Evolutionary conservation across 30 jellyfish, hydroid and myxozoan genomes (phyloP).

Genomic region (Aurelia sp.): DNA sequence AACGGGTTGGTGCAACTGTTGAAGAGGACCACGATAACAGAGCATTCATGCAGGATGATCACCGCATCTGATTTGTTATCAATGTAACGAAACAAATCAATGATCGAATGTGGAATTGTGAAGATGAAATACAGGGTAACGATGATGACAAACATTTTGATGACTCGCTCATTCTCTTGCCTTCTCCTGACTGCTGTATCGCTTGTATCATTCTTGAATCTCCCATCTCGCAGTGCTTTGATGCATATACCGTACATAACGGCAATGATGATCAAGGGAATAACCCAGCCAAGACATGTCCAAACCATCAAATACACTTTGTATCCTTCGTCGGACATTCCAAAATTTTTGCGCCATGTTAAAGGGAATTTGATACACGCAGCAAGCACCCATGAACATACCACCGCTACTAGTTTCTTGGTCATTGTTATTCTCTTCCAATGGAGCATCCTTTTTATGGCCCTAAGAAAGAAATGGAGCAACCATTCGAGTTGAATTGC

Average conservation of each 20-base stretch:
- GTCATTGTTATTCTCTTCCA: constrained; percentile 56
- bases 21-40: constrained; percentile 67
- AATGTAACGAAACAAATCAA: constrained; percentile 69
- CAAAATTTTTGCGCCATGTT: constrained; percentile 69
- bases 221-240: constrained; percentile 3
- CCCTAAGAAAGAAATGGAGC: constrained; percentile 29
- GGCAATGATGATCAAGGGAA: constrained; percentile 49
- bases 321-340: constrained; percentile 67
- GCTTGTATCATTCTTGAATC: constrained; percentile 42
- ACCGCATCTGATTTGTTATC: constrained; percentile 69
- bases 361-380: constrained; percentile 68
- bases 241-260: constrained; percentile 59
- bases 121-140: constrained; percentile 59
- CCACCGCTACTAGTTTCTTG: constrained; percentile 31
- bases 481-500: too few relatives aligned
- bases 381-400: constrained; percentile 54
- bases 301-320: constrained; percentile 64
- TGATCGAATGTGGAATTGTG: constrained; percentile 72
- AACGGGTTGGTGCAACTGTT: constrained; percentile 75
- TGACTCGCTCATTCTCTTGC: constrained; percentile 50
- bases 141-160: constrained; percentile 55
- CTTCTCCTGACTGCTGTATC: constrained; percentile 63
- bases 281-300: constrained; percentile 77
- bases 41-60: constrained; percentile 53
- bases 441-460: constrained; percentile 40